Evolutionary conservation across 2,888 invertebrate genomes (phyloP), one percentile per base, ranked within the genome.

Genomic region (Eupithecia vulgata): DNA sequence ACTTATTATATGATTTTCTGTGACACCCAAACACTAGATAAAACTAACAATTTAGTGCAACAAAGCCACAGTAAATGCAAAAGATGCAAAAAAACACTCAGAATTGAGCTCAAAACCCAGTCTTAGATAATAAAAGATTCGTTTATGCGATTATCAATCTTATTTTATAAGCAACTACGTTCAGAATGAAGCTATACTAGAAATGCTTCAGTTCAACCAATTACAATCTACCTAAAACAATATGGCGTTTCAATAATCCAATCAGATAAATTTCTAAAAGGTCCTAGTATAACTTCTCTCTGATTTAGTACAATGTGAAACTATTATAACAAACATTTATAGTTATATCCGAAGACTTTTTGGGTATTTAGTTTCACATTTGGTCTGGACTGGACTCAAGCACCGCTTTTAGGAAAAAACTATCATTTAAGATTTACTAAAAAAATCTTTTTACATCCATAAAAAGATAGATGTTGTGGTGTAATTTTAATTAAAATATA

Each of bases 31-130:
- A 71, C 35, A 45, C 62, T 15, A 35, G 35, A 15, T 34, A 30
- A 35, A 67, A 67, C 61, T 62, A 67, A 67, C 62, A 64, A 35
- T 37, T 64, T 81, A 81, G 84, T 85, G 85, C 81, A 78, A 81
- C 62, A 64, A 81, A 69, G 67, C 48, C 73, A 70, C 73, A 78
- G 74, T 61, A 62, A 35, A 62, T 35, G 73, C 21, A 75, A 52
- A 37, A 21, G 62, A 73, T 68, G 62, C 61, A 40, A 68, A 70
- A 69, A 74, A 13, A 61, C 37, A 48, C 67, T 37, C 52, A 40
- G n/a, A 67, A 67, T 61, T 71, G 68, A 65, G 65, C 68, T 68
- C 1, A 30, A 37, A 70, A 73, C 52, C 37, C 73, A 74, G 77
- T 76, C 77, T 76, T 74, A 72, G 25, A 62, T n/a, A 62, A 35